A percentile compares a stretch with the other conserved stretches of the same genome.
Conservation (phyloP, 2,113 vertebrate species). For the Neogobius melanostomus region DNA sequence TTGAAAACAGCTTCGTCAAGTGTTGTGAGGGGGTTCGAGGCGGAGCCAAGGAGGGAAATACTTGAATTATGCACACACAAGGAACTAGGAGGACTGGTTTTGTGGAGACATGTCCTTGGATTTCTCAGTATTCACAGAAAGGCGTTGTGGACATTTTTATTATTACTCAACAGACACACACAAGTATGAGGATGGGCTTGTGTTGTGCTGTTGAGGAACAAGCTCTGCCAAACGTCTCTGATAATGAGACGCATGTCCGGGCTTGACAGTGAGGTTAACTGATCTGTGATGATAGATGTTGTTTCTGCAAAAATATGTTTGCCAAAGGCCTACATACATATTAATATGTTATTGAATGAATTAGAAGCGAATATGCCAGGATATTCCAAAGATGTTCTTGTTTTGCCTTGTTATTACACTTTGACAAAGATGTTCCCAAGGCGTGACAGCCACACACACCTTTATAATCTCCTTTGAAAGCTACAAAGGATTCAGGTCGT, state of each 20-base stretch:
- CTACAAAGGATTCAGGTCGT: background rate
- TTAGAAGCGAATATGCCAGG: no score
- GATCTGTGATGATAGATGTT: background rate
- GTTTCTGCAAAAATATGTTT: background rate
- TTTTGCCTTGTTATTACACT: background rate
- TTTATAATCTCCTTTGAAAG: background rate
- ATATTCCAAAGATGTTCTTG: background rate
- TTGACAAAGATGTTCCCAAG: background rate
- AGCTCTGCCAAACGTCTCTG: background rate
- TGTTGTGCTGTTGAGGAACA: background rate
- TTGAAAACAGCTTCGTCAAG: constrained; percentile 50
- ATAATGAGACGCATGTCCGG: background rate
- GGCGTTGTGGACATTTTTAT: background rate
- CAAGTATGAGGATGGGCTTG: background rate
- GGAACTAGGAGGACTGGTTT: constrained; percentile 5
- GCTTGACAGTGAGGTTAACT: background rate
- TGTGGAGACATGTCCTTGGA: constrained; percentile 8
- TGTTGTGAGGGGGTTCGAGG: constrained; percentile 15
- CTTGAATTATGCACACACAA: background rate
- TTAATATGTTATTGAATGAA: no score
- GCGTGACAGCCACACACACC: background rate
- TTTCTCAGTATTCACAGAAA: constrained; percentile 25
- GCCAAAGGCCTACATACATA: no score
- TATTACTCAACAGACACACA: background rate
- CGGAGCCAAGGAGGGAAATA: constrained; percentile 5